Evolutionary conservation across 2,797 vertebrate genomes (phyloP).

Genomic region (Sardinella longiceps): DNA sequence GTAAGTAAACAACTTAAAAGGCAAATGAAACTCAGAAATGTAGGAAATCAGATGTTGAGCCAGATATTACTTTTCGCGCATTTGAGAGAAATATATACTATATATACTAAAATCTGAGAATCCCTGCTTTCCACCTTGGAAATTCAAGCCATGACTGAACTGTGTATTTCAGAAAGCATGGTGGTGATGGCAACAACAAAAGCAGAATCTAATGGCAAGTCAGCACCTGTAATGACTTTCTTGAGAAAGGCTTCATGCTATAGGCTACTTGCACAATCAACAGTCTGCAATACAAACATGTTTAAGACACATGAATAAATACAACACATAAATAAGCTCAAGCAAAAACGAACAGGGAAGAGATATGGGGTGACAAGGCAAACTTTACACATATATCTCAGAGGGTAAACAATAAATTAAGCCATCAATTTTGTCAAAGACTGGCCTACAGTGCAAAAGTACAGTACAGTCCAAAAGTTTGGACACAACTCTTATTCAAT

Average conservation of each 20-base stretch:
- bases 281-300: background rate
- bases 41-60: background rate
- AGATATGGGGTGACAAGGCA: background rate
- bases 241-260: background rate
- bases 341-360: background rate
- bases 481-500: too few species aligned
- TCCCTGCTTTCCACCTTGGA: background rate
- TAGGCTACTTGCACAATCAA: background rate
- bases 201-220: background rate
- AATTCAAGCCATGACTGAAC: background rate
- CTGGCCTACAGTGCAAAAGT: background rate
- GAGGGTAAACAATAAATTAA: background rate
- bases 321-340: slow-evolving; percentile 6
- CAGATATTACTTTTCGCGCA: background rate
- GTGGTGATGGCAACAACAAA: background rate
- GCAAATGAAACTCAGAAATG: background rate
- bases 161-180: background rate
- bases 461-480: too few species aligned
- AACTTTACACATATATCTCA: background rate
- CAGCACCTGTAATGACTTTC: background rate
- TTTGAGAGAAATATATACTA: too few species aligned
- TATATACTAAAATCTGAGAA: background rate
- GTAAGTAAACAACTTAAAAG: background rate
- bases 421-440: background rate
- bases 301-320: background rate